Evolutionary conservation across 2,797 vertebrate species (phyloP).

Genomic region (Sylvia borin): DNA sequence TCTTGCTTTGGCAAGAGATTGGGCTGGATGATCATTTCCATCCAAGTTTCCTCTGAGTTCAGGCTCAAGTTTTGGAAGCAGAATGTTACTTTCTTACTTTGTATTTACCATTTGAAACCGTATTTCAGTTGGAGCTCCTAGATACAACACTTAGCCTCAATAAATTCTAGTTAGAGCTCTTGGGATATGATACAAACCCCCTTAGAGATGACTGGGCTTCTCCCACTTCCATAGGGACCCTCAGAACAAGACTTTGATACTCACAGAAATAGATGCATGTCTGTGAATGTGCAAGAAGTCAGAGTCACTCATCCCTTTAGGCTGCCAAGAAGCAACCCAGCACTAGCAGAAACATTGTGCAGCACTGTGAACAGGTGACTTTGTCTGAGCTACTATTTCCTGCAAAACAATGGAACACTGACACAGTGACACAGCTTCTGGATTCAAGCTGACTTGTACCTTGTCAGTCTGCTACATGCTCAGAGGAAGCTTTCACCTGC

Average conservation of each 20-base stretch:
- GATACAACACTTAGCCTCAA: background rate
- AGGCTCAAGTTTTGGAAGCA: background rate
- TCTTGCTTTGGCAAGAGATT: slow-evolving; percentile 32
- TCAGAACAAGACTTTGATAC: background rate
- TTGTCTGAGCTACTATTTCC: background rate
- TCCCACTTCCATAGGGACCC: background rate
- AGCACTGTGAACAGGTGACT: background rate
- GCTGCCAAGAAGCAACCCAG: background rate
- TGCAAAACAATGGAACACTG: background rate
- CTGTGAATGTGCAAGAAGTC: background rate
- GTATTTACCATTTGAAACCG: background rate
- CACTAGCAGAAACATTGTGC: background rate
- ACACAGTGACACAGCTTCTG: background rate
- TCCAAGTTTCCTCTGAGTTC: slow-evolving; percentile 2
- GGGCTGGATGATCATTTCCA: slow-evolving; percentile 36
- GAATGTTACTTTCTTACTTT: background rate
- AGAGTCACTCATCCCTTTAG: background rate
- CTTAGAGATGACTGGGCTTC: background rate
- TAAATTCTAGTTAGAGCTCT: background rate
- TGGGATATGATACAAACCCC: background rate
- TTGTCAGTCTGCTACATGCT: background rate
- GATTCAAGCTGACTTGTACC: background rate
- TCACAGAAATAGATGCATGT: background rate
- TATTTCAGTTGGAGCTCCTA: background rate
- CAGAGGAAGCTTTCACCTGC: background rate